Evolutionary conservation across 2,888 invertebrate genomes (phyloP).

Genomic region (Callimorpha dominula): DNA sequence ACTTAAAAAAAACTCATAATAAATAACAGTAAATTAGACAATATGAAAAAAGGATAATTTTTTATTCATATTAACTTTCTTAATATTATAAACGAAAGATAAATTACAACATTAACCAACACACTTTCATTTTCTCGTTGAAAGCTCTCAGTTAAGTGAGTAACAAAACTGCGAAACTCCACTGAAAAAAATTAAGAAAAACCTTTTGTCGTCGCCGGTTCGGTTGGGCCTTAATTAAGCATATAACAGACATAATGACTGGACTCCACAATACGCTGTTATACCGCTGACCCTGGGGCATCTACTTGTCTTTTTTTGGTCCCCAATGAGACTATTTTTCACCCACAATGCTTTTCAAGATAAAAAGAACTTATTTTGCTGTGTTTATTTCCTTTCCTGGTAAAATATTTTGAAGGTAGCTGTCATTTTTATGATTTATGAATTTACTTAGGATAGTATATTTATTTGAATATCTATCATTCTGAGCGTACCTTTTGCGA

Average conservation of each 20-base stretch:
- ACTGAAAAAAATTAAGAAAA: conserved; percentile 50
- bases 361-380: conserved; percentile 19
- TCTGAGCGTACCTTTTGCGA: not conserved
- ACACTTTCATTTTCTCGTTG: conserved; percentile 12
- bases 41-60: too few relatives aligned
- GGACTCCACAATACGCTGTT: conserved; percentile 58
- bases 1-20: too few relatives aligned
- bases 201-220: conserved; percentile 61
- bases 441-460: conserved; percentile 7
- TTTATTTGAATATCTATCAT: conserved; percentile 11
- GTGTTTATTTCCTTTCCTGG: conserved; percentile 18
- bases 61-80: not conserved
- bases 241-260: conserved; percentile 68
- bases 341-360: conserved; percentile 21
- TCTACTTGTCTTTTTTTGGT: conserved; percentile 37
- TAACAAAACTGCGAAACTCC: conserved; percentile 26
- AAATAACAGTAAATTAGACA: too few relatives aligned
- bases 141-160: conserved; percentile 27
- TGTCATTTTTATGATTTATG: conserved; percentile 13
- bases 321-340: conserved; percentile 32
- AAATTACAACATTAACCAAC: conserved; percentile 4
- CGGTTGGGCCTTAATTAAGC: conserved; percentile 67
- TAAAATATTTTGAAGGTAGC: conserved; percentile 10
- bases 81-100: not conserved
- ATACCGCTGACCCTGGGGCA: conserved; percentile 39